Conservation (phyloP, 2,113 vertebrate genomes). For the Archilochus colubris region DNA sequence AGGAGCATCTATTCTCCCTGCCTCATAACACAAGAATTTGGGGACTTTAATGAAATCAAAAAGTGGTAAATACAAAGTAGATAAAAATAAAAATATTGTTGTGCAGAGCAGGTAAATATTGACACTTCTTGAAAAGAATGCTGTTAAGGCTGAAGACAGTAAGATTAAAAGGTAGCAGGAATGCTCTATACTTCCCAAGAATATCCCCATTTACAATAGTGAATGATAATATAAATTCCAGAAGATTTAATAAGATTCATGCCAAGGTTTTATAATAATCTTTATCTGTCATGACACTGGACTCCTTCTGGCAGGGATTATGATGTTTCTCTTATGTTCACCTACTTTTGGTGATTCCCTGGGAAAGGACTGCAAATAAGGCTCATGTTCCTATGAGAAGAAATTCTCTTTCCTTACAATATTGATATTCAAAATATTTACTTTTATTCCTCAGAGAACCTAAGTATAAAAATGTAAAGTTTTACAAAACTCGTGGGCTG, state of each 20-base stretch:
- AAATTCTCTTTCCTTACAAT: not conserved
- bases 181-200: not conserved
- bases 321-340: not conserved
- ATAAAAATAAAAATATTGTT: conserved; percentile 40
- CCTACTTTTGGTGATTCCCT: not conserved
- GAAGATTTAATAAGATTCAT: conserved; percentile 15
- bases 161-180: not conserved
- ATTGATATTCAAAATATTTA: not conserved
- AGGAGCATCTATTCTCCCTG: conserved; percentile 28
- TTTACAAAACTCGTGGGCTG: not conserved
- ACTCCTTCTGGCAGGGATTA: not conserved
- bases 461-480: not conserved
- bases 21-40: conserved; percentile 22
- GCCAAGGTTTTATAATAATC: not conserved
- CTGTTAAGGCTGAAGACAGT: not conserved
- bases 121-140: not conserved
- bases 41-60: conserved; percentile 29
- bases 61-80: conserved; percentile 10
- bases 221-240: not conserved
- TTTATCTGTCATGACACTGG: not conserved
- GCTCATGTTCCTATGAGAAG: not conserved
- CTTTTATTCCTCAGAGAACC: not conserved
- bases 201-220: not conserved
- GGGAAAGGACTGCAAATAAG: not conserved
- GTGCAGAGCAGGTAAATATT: conserved; percentile 17